A percentile compares a stretch with the other conserved stretches of the same genome.
phyloP scores from a whole-genome alignment of 2,888 invertebrate species.

The Sarcophaga carnaria region DNA sequence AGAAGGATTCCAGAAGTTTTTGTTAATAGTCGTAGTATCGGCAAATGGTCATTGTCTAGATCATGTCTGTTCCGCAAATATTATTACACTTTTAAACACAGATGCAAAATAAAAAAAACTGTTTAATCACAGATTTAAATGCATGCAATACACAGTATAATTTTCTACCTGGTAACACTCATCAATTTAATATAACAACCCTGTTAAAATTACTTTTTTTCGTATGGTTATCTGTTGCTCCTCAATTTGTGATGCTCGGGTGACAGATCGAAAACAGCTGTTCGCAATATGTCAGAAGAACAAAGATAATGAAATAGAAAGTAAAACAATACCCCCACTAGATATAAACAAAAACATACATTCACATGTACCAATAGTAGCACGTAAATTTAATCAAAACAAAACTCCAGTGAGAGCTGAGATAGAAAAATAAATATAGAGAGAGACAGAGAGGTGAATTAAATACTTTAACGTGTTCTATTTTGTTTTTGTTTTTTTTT shows the following conservation, averaged over 20 bases:
- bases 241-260: not conserved
- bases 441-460: not conserved
- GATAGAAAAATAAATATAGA: not conserved
- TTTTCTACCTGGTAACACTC: conserved; percentile 31
- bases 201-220: conserved; percentile 34
- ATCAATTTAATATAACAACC: conserved; percentile 16
- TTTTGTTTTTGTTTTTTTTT: conserved; percentile 3
- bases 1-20: too few species aligned
- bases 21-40: too few species aligned
- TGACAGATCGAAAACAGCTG: conserved; percentile 54
- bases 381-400: conserved; percentile 58
- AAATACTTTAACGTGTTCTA: conserved; percentile 10
- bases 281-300: conserved; percentile 34
- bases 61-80: too few species aligned
- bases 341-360: conserved; percentile 51
- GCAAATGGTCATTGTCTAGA: too few species aligned
- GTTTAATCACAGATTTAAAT: too few species aligned
- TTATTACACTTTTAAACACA: too few species aligned
- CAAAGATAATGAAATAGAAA: not conserved
- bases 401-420: conserved; percentile 34
- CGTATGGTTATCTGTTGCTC: conserved; percentile 50
- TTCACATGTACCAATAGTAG: conserved; percentile 9
- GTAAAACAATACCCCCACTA: conserved; percentile 45
- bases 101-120: too few species aligned
- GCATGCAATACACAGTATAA: too few species aligned